Evolutionary conservation across 2,797 vertebrate species (phyloP).

Genomic region (Falco peregrinus): DNA sequence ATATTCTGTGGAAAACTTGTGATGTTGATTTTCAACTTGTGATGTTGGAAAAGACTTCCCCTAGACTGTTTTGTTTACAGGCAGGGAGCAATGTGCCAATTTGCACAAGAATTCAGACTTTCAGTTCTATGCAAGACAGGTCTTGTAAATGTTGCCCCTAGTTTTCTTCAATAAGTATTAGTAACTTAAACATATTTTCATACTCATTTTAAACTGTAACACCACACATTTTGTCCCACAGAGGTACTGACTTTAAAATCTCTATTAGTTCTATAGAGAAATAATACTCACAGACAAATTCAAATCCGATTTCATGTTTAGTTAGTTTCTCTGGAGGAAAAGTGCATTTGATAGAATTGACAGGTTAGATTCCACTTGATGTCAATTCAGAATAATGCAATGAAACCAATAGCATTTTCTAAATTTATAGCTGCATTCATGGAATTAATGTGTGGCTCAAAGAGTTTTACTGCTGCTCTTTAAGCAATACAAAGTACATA

Average conservation of each 20-base stretch:
- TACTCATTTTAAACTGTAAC: background rate
- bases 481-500: background rate
- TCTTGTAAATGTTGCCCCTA: background rate
- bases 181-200: background rate
- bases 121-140: background rate
- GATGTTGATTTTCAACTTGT: background rate
- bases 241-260: background rate
- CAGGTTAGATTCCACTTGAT: background rate
- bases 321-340: background rate
- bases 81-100: background rate
- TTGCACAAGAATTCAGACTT: background rate
- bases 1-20: too few species aligned
- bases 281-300: background rate
- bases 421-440: background rate
- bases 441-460: background rate
- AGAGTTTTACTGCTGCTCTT: background rate
- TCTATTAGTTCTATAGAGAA: background rate
- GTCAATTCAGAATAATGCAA: background rate
- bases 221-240: background rate
- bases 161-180: background rate
- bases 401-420: background rate
- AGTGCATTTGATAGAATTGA: background rate
- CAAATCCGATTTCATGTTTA: background rate
- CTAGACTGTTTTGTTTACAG: background rate
- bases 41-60: background rate